phyloP scores from a whole-genome alignment of 1,140 invertebrate genomes.

The Apis dorsata region DNA sequence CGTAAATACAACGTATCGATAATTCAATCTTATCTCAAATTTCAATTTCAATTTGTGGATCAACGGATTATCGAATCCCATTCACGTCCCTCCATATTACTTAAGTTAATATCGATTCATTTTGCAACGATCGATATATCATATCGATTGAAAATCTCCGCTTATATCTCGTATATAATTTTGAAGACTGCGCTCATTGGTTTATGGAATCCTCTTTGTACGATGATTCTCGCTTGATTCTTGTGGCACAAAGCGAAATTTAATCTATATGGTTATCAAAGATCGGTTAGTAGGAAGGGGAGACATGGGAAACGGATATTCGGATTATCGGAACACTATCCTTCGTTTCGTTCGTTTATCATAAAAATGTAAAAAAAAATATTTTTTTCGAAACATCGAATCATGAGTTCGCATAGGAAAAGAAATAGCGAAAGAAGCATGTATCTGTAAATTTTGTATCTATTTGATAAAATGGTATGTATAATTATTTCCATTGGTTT shows the following conservation, averaged over 20 bases:
- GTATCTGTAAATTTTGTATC: not conserved
- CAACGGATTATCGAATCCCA: not conserved
- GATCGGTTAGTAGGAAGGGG: not conserved
- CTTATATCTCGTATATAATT: conserved; percentile 22
- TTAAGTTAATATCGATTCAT: conserved; percentile 33
- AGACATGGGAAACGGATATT: conserved; percentile 27
- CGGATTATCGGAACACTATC: conserved; percentile 42
- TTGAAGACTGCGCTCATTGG: conserved; percentile 4
- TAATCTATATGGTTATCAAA: not conserved
- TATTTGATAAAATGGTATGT: conserved; percentile 5
- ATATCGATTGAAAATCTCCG: conserved; percentile 45
- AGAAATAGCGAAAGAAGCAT: not conserved
- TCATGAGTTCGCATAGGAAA: not conserved
- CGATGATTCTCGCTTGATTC: not conserved
- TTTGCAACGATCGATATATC: not conserved
- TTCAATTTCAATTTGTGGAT: not conserved
- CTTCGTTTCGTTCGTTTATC: conserved; percentile 9
- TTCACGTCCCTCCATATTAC: not conserved
- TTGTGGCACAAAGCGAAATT: conserved; percentile 21
- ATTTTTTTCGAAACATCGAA: not conserved
- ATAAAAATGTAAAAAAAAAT: no score
- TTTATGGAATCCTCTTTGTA: not conserved
- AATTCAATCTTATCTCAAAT: not conserved
- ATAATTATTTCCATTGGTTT: no score
- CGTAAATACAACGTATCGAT: conserved; percentile 4